A percentile compares a stretch with the other conserved stretches of the same genome.
These are phyloP conservation scores for Cirrhinus mrigala DNA, from an alignment of 2,797 vertebrate species.

Conservation along the genomic window DNA sequence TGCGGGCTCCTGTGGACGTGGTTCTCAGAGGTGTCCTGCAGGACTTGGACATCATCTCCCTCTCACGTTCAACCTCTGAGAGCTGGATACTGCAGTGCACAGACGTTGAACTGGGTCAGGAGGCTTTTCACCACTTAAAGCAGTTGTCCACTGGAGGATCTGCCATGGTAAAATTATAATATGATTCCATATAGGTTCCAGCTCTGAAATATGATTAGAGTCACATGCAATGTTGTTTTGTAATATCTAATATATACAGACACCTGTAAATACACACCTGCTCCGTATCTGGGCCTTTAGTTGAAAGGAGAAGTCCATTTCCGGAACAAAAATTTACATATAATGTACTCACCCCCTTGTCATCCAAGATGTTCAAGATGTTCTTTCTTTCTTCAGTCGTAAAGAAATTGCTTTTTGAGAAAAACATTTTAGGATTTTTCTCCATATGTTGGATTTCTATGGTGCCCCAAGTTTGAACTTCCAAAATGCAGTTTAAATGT, in stretches of 20 bases:
- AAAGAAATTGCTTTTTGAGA: no score
- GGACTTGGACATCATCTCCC: conserved; percentile 73
- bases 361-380: no score
- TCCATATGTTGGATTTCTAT: no score
- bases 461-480: no score
- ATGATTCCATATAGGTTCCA: neutral
- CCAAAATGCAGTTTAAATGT: no score
- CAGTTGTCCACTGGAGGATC: conserved; percentile 73
- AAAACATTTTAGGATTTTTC: no score
- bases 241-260: neutral
- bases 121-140: conserved; percentile 75
- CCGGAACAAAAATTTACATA: no score
- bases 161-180: conserved; percentile 80
- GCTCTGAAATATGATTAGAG: neutral
- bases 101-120: conserved; percentile 42
- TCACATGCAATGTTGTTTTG: neutral
- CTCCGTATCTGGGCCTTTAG: neutral
- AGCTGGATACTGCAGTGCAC: conserved; percentile 84
- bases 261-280: neutral
- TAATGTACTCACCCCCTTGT: no score
- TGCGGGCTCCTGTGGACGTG: conserved; percentile 78
- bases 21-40: conserved; percentile 78
- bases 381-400: no score
- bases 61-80: conserved; percentile 72
- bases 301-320: no score